Percentiles rank a stretch among this genome's conserved stretches.
Evolutionary conservation across 2,888 invertebrate genomes (phyloP).

Genomic region (Therioaphis trifolii): DNA sequence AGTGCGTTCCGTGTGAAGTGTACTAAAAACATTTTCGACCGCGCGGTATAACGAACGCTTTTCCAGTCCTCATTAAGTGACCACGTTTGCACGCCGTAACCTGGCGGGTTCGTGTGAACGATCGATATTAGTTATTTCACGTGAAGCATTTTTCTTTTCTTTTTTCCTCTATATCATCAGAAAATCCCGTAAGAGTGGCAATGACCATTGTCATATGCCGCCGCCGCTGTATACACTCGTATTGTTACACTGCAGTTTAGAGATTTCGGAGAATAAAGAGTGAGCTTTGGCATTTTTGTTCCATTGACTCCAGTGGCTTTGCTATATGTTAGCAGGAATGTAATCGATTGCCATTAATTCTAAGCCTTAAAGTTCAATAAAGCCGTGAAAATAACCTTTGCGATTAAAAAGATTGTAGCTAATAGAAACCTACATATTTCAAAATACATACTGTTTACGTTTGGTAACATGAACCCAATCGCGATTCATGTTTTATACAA

Average conservation of each 20-base stretch:
- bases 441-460: too few relatives aligned
- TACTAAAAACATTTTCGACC: too few relatives aligned
- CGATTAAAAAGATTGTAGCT: background rate
- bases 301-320: slow-evolving; percentile 3
- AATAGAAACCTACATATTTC: background rate
- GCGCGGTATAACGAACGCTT: background rate
- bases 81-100: background rate
- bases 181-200: slow-evolving; percentile 12
- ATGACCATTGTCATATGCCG: slow-evolving; percentile 12
- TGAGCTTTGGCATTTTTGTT: slow-evolving; percentile 21
- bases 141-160: background rate
- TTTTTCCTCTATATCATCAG: background rate
- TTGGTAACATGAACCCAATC: too few relatives aligned
- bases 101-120: background rate
- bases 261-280: background rate
- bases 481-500: too few relatives aligned
- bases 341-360: slow-evolving; percentile 30
- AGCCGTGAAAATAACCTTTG: background rate
- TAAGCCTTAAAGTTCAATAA: slow-evolving; percentile 14
- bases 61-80: background rate
- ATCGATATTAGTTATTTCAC: slow-evolving; percentile 2
- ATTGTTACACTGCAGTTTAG: slow-evolving; percentile 13
- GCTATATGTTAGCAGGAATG: background rate
- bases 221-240: background rate
- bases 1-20: too few relatives aligned